Conservation (phyloP, 2,797 vertebrate genomes). For the Moxostoma hubbsi region DNA sequence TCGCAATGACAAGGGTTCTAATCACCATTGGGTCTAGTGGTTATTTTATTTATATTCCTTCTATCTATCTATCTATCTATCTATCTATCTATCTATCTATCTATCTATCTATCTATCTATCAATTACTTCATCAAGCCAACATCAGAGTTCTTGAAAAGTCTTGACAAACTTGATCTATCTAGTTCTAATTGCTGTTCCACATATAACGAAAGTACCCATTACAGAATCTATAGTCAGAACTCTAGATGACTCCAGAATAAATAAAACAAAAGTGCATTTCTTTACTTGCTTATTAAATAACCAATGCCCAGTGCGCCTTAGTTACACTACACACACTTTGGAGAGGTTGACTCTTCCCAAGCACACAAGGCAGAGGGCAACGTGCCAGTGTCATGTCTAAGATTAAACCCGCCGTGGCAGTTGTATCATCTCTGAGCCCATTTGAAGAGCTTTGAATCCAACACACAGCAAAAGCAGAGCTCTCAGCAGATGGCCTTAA, state of each 20-base stretch:
- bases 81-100: no score
- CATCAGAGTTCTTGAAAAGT: no score
- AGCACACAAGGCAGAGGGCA: constrained; percentile 10
- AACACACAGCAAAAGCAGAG: constrained; percentile 29
- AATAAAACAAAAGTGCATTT: constrained; percentile 48
- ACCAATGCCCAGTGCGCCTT: not conserved
- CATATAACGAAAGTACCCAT: constrained; percentile 52
- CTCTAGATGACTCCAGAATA: constrained; percentile 32
- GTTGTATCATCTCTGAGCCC: constrained; percentile 34
- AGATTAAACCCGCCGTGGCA: constrained; percentile 52
- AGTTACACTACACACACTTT: constrained; percentile 33
- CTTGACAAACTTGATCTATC: no score
- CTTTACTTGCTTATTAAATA: constrained; percentile 64
- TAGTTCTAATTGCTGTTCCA: constrained; percentile 25
- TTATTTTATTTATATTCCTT: constrained; percentile 68
- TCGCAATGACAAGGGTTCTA: constrained; percentile 61
- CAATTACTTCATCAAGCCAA: no score
- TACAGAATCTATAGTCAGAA: constrained; percentile 44
- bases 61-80: not conserved
- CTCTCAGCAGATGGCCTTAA: constrained; percentile 44
- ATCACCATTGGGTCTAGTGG: constrained; percentile 72
- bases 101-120: no score
- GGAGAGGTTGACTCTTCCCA: not conserved
- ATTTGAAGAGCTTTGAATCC: constrained; percentile 53
- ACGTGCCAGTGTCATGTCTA: not conserved